Percentiles rank a stretch among this genome's conserved stretches.
phyloP scores from a whole-genome alignment of 2,797 vertebrate species.

The Lepilemur septentrionalis region DNA sequence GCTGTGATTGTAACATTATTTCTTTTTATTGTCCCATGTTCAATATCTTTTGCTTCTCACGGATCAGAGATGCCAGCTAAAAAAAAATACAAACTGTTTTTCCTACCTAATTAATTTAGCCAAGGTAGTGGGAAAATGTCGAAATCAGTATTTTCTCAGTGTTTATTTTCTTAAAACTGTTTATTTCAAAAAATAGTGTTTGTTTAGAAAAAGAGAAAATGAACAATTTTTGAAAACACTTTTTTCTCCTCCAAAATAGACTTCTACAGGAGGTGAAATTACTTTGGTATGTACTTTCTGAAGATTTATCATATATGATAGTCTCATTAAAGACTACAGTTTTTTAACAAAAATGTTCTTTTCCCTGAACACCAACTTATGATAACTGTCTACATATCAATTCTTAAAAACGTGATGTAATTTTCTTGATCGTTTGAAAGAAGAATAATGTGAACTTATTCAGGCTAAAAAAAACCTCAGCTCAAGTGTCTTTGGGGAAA shows the following conservation, averaged over 20 bases:
- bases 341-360: slow-evolving; percentile 29
- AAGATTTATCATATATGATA: slow-evolving; percentile 32
- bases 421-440: slow-evolving; percentile 53
- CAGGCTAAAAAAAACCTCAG: slow-evolving; percentile 43
- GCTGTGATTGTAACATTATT: not conserved
- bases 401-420: not conserved
- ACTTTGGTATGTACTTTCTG: not conserved
- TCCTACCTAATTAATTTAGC: not conserved
- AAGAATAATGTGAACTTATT: slow-evolving; percentile 63
- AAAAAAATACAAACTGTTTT: slow-evolving; percentile 10
- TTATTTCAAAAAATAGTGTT: not conserved
- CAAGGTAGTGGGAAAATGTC: not conserved
- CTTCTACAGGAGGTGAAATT: not conserved
- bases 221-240: not conserved
- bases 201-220: not conserved
- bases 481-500: slow-evolving; percentile 60
- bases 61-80: not conserved
- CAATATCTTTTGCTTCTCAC: not conserved
- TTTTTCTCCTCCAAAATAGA: not conserved
- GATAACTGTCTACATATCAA: not conserved
- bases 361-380: not conserved
- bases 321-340: not conserved
- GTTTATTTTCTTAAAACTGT: not conserved
- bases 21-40: not conserved
- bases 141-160: not conserved